These are phyloP conservation scores for Garrulus glandarius DNA, from an alignment of 2,797 vertebrate species.

Conservation along the genomic window DNA sequence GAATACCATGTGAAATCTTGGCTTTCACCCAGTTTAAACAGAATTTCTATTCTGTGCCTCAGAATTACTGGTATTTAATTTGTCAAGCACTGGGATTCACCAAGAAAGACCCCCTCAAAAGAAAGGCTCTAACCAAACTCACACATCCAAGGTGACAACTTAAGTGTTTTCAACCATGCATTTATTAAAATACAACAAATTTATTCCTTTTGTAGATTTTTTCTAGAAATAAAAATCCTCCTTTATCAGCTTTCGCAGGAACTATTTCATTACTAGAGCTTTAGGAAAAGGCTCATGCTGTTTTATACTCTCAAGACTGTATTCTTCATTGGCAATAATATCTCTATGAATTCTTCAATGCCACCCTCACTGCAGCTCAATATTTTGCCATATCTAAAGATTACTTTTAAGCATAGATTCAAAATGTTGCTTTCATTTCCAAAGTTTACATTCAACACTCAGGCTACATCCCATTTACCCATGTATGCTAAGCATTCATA, in stretches of 20 bases:
- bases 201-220: neutral
- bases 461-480: neutral
- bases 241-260: neutral
- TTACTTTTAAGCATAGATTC: neutral
- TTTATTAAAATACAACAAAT: neutral
- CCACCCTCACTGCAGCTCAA: neutral
- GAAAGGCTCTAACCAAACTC: neutral
- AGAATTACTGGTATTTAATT: neutral
- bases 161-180: neutral
- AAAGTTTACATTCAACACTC: neutral
- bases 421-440: neutral
- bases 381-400: neutral
- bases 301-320: neutral
- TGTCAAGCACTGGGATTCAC: neutral
- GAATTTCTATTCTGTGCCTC: neutral
- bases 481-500: neutral
- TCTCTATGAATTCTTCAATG: neutral
- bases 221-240: neutral
- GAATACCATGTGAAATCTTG: neutral
- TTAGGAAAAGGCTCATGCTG: neutral
- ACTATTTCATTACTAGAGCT: neutral
- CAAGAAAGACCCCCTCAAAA: neutral
- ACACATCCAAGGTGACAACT: neutral
- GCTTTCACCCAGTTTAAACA: neutral
- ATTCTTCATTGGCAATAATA: neutral